Conservation (phyloP, 2,113 vertebrate species). For the Dicentrarchus labrax region DNA sequence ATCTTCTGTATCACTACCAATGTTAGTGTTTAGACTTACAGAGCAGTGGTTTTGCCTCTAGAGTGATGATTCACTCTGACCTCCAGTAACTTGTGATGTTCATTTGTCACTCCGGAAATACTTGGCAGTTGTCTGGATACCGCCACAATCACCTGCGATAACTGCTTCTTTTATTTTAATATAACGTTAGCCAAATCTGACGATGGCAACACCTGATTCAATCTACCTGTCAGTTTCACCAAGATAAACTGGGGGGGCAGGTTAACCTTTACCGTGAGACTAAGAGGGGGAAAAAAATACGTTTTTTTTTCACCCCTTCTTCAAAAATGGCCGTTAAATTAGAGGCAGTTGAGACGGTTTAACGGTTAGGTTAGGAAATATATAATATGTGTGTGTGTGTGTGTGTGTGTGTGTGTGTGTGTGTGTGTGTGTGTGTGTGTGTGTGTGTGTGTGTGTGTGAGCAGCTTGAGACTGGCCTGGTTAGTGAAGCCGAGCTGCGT, state of each 20-base stretch:
- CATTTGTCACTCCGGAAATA: constrained; percentile 3
- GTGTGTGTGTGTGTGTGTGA: neutral
- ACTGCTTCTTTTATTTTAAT: too few relatives aligned
- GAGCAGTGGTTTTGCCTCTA: neutral
- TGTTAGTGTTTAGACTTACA: neutral
- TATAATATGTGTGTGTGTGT: too few relatives aligned
- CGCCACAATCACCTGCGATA: neutral
- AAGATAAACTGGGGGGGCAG: neutral
- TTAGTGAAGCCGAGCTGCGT: constrained; percentile 51
- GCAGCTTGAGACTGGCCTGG: constrained; percentile 50
- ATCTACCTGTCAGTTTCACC: neutral
- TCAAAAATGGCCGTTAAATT: too few relatives aligned
- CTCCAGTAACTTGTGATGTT: constrained; percentile 32
- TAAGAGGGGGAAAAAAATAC: too few relatives aligned
- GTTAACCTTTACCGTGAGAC: fast-evolving
- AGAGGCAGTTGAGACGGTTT: neutral
- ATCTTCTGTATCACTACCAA: neutral
- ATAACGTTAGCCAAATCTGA: neutral
- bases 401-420: neutral
- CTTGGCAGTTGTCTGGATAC: neutral
- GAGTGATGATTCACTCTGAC: constrained; percentile 46
- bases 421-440: too few relatives aligned
- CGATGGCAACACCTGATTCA: constrained; percentile 7
- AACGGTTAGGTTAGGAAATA: neutral
- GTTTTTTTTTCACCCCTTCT: too few relatives aligned